phyloP scores from a whole-genome alignment of 2,113 vertebrate genomes.

The Oreamnos americanus region DNA sequence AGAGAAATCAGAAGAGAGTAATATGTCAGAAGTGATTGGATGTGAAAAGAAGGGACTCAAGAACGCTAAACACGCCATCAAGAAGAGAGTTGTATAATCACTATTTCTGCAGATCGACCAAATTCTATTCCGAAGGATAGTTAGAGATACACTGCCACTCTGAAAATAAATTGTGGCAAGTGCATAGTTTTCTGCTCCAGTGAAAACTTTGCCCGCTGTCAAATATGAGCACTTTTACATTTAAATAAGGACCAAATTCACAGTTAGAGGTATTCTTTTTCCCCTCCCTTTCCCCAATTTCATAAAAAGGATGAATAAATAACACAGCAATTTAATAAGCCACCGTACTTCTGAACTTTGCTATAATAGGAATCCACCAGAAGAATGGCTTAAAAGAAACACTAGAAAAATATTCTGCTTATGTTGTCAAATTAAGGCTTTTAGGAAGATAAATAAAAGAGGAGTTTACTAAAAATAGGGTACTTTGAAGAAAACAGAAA shows the following conservation, averaged over 20 bases:
- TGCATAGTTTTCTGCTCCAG: background rate
- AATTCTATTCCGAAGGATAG: background rate
- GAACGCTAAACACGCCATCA: background rate
- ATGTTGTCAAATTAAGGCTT: background rate
- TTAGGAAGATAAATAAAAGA: constrained; percentile 3
- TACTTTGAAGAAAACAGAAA: constrained; percentile 5
- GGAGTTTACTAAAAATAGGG: background rate
- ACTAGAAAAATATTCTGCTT: constrained; percentile 11
- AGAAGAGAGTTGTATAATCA: background rate
- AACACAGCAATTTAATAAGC: constrained; percentile 40
- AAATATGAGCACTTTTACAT: constrained; percentile 20
- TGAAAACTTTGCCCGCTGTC: constrained; percentile 5
- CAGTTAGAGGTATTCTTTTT: background rate
- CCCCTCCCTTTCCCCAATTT: background rate
- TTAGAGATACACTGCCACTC: background rate
- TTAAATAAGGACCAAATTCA: background rate
- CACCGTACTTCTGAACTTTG: constrained; percentile 29
- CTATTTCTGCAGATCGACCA: background rate
- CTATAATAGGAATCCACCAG: background rate
- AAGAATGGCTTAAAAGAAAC: constrained; percentile 25
- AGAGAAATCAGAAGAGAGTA: background rate
- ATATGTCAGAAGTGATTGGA: background rate
- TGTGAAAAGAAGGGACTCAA: background rate
- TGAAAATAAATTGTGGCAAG: constrained; percentile 22
- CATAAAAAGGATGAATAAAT: background rate